Conservation (phyloP, 1,140 invertebrate species). For the Stegodyphus mimosarum region DNA sequence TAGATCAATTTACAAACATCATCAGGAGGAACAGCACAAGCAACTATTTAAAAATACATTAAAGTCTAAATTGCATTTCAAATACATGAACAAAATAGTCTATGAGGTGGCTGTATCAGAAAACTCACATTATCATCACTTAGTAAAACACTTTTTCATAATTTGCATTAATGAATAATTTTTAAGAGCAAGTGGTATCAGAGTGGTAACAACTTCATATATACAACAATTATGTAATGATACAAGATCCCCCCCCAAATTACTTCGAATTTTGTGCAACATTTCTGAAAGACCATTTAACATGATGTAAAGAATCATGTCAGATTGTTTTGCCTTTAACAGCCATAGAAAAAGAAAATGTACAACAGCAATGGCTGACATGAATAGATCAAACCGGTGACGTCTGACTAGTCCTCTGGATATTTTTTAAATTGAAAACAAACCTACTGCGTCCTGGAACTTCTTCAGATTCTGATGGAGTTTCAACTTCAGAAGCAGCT, state of each 20-base stretch:
- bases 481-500: slow-evolving; percentile 56
- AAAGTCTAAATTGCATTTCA: neutral
- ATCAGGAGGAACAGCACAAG: neutral
- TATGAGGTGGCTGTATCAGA: neutral
- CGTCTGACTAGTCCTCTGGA: slow-evolving; percentile 47
- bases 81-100: neutral
- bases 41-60: neutral
- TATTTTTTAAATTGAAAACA: slow-evolving; percentile 51
- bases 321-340: slow-evolving; percentile 3
- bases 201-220: neutral
- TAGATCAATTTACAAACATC: neutral
- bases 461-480: slow-evolving; percentile 53
- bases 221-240: neutral
- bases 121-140: neutral
- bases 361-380: neutral
- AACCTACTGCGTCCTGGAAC: slow-evolving; percentile 42
- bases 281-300: slow-evolving; percentile 46
- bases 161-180: neutral
- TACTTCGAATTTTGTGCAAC: slow-evolving; percentile 13
- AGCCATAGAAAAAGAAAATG: slow-evolving; percentile 31
- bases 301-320: slow-evolving; percentile 59
- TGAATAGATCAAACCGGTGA: slow-evolving; percentile 49
- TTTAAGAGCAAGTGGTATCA: neutral
- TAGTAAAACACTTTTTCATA: neutral
- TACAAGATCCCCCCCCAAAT: neutral